These are phyloP conservation scores for Heliothis virescens DNA, from an alignment of 1,140 invertebrate species.

Conservation along the genomic window DNA sequence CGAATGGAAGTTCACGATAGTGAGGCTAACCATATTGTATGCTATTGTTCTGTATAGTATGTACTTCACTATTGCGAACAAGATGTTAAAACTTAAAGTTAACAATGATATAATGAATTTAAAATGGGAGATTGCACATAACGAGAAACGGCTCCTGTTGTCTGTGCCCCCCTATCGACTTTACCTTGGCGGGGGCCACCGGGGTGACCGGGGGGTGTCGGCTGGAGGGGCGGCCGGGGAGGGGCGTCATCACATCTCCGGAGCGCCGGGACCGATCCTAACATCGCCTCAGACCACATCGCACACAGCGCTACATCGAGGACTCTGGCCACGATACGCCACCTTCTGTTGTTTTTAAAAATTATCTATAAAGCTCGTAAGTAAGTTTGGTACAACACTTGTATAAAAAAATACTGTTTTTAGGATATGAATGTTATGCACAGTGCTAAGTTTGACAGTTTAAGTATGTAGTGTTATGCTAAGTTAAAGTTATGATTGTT, in stretches of 20 bases:
- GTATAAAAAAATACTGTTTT: slow-evolving; percentile 54
- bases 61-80: slow-evolving; percentile 34
- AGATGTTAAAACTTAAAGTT: slow-evolving; percentile 43
- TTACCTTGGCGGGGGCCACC: slow-evolving; percentile 74
- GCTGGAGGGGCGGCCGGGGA: slow-evolving; percentile 50
- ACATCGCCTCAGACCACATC: slow-evolving; percentile 82
- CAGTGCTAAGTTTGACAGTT: slow-evolving; percentile 52
- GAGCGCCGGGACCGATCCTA: slow-evolving; percentile 70
- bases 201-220: slow-evolving; percentile 28
- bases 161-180: slow-evolving; percentile 74
- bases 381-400: slow-evolving; percentile 56
- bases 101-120: slow-evolving; percentile 73
- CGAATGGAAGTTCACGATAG: slow-evolving; percentile 60
- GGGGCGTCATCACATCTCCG: slow-evolving; percentile 50
- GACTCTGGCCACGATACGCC: slow-evolving; percentile 81
- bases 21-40: not conserved
- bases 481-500: slow-evolving; percentile 47
- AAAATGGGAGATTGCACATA: slow-evolving; percentile 81
- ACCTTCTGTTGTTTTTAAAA: slow-evolving; percentile 86
- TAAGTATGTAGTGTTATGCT: slow-evolving; percentile 52
- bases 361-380: slow-evolving; percentile 82
- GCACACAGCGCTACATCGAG: slow-evolving; percentile 83
- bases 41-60: not conserved
- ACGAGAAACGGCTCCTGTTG: slow-evolving; percentile 74
- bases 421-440: slow-evolving; percentile 55